Evolutionary conservation across 2,113 vertebrate species (phyloP), one percentile per base, ranked within the genome.

Genomic region (Suricata suricatta): DNA sequence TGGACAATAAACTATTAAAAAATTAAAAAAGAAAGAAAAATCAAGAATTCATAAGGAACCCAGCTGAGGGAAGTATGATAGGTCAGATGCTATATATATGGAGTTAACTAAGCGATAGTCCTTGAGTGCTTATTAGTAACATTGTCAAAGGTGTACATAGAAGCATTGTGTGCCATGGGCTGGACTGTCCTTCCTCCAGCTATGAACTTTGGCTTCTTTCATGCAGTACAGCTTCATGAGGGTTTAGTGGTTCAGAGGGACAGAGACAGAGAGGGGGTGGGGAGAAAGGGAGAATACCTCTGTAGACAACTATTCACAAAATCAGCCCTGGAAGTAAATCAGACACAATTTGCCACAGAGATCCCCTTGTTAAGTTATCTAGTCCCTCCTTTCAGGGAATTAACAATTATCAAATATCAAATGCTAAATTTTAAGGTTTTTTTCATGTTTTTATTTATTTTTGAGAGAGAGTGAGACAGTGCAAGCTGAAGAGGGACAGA

Each of bases 401-500:
- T 88, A 94, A 76, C 10, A 90, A 23, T 96, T 38, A 80, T 19
- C 38, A 80, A 57, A 38, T 74, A 74, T 15, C 52, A 92, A 31
- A 90, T 91, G 81, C 83, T 87, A 94, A 96, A 84, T 97, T 93
- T 63, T 94, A 66, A 88, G 47, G 41, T 57, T 60, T 60, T 60
- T 60, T 60, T 60, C 19, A 60, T 60, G 57, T 60, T 60, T 60
- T 60, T 23, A 23, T 60, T 60, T 60, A 60, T 60, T 60, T 60
- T 60, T 23, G 57, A 60, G 57, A 60, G 21, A 60, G 57, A 60
- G 21, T 23, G 57, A 21, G 57, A 60, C 19, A 60, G 57, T 60
- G 57, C 57, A 0, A 60, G 21, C 57, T 60, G 57, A 23, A 21
- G 7, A 23, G 21, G 57, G 57, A 21, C 57, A 60, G 57, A 60